Evolutionary conservation across 1,140 invertebrate genomes (phyloP).

Genomic region (Heliothis virescens): DNA sequence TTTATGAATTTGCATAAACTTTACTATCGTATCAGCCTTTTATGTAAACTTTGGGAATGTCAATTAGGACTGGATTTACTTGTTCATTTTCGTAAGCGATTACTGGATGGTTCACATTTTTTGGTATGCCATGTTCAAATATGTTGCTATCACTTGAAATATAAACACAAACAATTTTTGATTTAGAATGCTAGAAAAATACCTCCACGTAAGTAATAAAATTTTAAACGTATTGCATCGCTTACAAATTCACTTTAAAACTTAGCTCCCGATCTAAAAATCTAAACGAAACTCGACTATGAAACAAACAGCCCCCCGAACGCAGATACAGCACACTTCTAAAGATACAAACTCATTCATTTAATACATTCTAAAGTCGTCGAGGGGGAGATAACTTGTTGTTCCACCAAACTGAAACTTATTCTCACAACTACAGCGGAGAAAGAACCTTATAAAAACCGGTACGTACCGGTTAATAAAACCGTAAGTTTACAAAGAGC

Average conservation of each 20-base stretch:
- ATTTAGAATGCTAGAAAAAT: too few relatives aligned
- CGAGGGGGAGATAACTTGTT: slow-evolving; percentile 42
- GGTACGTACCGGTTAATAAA: slow-evolving; percentile 40
- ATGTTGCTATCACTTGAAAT: too few relatives aligned
- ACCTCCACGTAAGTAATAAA: too few relatives aligned
- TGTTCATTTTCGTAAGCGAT: slow-evolving; percentile 1
- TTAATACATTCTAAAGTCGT: slow-evolving; percentile 37
- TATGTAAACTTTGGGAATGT: slow-evolving; percentile 32
- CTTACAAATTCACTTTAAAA: slow-evolving; percentile 2
- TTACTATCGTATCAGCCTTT: slow-evolving; percentile 46
- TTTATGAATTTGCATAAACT: slow-evolving; percentile 67
- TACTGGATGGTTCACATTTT: too few relatives aligned
- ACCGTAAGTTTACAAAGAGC: slow-evolving; percentile 42
- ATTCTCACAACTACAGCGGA: slow-evolving; percentile 19
- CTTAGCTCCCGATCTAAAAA: neutral
- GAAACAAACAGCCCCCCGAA: slow-evolving; percentile 19
- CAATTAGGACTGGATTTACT: slow-evolving; percentile 40
- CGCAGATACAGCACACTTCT: neutral
- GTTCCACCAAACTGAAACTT: slow-evolving; percentile 37
- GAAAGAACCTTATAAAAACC: slow-evolving; percentile 38
- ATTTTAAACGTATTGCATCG: neutral
- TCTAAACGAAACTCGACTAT: neutral
- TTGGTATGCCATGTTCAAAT: too few relatives aligned
- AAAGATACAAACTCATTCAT: slow-evolving; percentile 37
- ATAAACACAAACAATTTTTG: too few relatives aligned